A percentile compares a stretch with the other conserved stretches of the same genome.
Conservation (phyloP, 2,888 invertebrate species). For the Brenthis ino region DNA sequence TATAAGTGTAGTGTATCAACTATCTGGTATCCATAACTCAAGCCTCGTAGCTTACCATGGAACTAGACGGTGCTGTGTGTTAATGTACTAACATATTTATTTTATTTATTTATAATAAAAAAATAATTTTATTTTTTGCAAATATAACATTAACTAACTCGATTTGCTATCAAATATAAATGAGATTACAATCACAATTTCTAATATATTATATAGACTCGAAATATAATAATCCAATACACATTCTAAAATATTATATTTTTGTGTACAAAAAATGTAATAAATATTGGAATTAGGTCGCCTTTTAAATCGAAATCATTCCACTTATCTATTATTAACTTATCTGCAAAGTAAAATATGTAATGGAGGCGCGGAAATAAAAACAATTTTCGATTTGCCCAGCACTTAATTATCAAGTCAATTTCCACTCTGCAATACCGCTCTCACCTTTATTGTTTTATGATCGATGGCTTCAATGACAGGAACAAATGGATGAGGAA, state of each 20-base stretch:
- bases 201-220: no score
- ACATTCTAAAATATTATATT: slow-evolving; percentile 1
- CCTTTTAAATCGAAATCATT: not conserved
- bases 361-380: slow-evolving; percentile 19
- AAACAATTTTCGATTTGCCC: slow-evolving; percentile 31
- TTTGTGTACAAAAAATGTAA: no score
- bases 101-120: no score
- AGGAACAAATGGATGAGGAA: slow-evolving; percentile 41
- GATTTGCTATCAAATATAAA: not conserved
- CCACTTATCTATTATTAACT: not conserved
- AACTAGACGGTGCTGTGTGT: no score
- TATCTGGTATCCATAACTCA: no score
- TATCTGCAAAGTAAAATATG: not conserved
- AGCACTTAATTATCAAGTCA: slow-evolving; percentile 38
- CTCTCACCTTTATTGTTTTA: slow-evolving; percentile 44
- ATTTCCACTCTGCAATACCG: slow-evolving; percentile 36
- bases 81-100: no score
- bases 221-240: not conserved
- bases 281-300: no score
- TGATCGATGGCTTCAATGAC: slow-evolving; percentile 42
- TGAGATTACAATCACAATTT: no score
- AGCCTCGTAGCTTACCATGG: no score
- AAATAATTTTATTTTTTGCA: no score
- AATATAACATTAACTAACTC: not conserved
- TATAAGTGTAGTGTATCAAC: no score